Conservation (phyloP, 2,113 vertebrate genomes). For the Thomomys bottae region DNA sequence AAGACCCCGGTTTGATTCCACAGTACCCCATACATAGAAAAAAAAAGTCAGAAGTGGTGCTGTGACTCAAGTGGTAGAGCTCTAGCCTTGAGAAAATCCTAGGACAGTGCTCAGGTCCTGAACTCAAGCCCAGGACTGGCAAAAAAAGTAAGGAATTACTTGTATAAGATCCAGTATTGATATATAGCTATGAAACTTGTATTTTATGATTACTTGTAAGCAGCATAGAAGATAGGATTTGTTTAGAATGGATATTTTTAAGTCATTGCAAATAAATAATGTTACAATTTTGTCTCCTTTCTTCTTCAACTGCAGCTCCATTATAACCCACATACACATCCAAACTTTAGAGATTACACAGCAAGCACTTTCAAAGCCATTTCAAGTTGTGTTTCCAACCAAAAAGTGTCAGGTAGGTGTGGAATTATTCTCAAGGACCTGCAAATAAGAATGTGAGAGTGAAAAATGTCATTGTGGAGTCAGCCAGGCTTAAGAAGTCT, state of each 20-base stretch:
- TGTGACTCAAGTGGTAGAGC: no score
- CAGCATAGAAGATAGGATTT: neutral
- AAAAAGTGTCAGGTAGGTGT: neutral
- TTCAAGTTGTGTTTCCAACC: neutral
- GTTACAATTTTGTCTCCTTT: neutral
- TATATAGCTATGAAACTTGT: neutral
- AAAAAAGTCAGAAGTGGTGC: no score
- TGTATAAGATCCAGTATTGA: neutral
- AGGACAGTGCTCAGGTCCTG: no score
- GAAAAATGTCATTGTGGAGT: neutral
- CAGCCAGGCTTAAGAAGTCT: neutral
- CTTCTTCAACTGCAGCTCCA: neutral
- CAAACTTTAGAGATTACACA: neutral
- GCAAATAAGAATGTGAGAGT: neutral
- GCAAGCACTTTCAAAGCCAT: neutral
- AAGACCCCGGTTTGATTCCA: no score
- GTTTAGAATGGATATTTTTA: neutral
- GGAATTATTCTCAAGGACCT: neutral
- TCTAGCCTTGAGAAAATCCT: no score
- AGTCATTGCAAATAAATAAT: neutral
- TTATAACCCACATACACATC: neutral
- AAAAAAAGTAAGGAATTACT: no score
- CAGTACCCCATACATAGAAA: no score
- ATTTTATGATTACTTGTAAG: neutral
- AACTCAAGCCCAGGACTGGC: no score